phyloP scores from a whole-genome alignment of 2,113 vertebrate species.

The Callocephalon fimbriatum region DNA sequence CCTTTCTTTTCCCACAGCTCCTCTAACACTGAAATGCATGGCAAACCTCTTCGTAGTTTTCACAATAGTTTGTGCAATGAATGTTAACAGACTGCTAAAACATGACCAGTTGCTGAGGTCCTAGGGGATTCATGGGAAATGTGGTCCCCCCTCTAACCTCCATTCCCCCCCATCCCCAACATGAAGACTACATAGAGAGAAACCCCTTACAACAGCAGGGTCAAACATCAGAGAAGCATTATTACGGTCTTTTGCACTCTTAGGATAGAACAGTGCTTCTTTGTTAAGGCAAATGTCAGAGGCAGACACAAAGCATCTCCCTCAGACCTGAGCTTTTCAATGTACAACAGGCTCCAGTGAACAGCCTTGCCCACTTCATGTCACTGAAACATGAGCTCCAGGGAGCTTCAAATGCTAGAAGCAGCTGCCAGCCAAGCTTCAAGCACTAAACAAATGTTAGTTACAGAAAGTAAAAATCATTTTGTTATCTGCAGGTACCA shows the following conservation, averaged over 20 bases:
- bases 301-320: neutral
- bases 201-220: neutral
- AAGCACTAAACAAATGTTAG: neutral
- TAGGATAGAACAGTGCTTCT: neutral
- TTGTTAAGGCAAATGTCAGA: constrained; percentile 32
- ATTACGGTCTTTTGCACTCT: neutral
- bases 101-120: neutral
- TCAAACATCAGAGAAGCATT: neutral
- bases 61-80: neutral
- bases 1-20: neutral
- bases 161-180: neutral
- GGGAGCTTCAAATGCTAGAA: neutral
- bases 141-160: neutral
- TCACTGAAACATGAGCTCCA: neutral
- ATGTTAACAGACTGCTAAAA: neutral
- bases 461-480: neutral
- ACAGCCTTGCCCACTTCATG: neutral
- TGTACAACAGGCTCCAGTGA: neutral
- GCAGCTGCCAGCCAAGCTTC: constrained; percentile 11
- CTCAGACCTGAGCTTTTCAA: neutral
- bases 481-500: constrained; percentile 41
- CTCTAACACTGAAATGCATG: neutral
- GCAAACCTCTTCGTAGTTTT: neutral
- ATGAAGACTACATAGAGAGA: neutral
- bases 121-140: neutral